phyloP scores from a whole-genome alignment of 2,888 invertebrate species.

The Phortica magna region DNA sequence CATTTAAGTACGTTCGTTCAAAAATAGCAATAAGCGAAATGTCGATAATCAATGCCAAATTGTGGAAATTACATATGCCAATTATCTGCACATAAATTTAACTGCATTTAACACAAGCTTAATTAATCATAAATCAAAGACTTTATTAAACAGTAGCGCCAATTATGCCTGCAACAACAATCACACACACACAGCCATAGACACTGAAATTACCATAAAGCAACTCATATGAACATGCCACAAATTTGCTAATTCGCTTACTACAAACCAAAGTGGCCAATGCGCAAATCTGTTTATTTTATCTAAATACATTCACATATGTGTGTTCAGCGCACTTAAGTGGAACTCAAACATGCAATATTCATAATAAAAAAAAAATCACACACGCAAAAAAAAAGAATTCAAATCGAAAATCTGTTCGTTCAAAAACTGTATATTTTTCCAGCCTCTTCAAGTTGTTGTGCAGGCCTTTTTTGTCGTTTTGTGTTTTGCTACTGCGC shows the following conservation, averaged over 20 bases:
- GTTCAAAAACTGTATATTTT: conserved; percentile 46
- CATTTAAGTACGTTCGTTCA: background rate
- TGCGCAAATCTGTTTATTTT: conserved; percentile 1
- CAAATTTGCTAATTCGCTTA: conserved; percentile 63
- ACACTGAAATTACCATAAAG: background rate
- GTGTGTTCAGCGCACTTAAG: background rate
- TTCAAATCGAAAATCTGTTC: conserved; percentile 67
- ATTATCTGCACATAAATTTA: conserved; percentile 58
- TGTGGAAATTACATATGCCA: background rate
- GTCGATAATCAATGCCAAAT: conserved; percentile 9
- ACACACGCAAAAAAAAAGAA: too few species aligned
- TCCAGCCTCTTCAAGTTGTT: conserved; percentile 45
- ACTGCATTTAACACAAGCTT: conserved; percentile 67
- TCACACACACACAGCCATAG: conserved; percentile 46
- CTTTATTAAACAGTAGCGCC: conserved; percentile 70
- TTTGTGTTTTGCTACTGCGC: conserved; percentile 18
- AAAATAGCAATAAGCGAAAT: conserved; percentile 63
- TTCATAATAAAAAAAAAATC: too few species aligned
- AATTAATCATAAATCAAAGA: conserved; percentile 71
- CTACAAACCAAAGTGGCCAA: conserved; percentile 28
- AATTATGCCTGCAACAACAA: conserved; percentile 63
- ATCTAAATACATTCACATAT: background rate
- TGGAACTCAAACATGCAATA: too few species aligned
- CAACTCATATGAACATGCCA: conserved; percentile 62
- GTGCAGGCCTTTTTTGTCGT: conserved; percentile 40